Base-by-base conservation (phyloP, 2,797 vertebrate species). In the Melopsittacus undulatus region DNA sequence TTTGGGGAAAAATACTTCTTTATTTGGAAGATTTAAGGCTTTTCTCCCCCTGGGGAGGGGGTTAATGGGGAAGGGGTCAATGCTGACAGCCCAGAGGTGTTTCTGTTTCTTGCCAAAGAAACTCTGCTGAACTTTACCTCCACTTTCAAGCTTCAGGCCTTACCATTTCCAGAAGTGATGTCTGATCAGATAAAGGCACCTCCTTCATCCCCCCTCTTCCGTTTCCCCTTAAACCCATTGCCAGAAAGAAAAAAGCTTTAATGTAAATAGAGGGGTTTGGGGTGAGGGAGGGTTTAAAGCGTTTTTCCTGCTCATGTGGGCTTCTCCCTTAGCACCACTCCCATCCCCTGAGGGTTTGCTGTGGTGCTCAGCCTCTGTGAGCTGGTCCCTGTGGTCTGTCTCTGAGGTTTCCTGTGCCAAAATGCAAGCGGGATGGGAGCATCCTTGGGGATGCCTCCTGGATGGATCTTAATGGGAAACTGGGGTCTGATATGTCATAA, bases 1-100 rank as follows among this genome's bases (percentile, higher is more conserved):
- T 40, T 48, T 4, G 8, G 61, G 30, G 18, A 10, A 49, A 67
- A 94, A 73, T 21, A 2, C 3, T 38, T 46, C 8, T 6, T 26
- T 21, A 10, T 43, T 69, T 66, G 4, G 70, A 38, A 61, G n/a
- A 38, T 1, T 0, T 5, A 30, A 52, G 43, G 8, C 26, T 85
- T 87, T 72, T 23, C 26, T 18, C 6, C 4, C 11, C 3, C 0
- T 0, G 5, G 4, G 2, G 4, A 8, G 4, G 8, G 1, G 32
- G 52, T 9, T 56, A 56, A 56, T 9, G 52, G 52, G 19, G 19
- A n/a, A n/a, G 21, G 54, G 13, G 21, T 57, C 15, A 49, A 9
- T 5, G 38, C 34, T 75, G 52, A 17, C 40, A 72, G 52, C 13
- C 42, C 2, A 1, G 20, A 30, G 52, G 12, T 12, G 11, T 23